Base-by-base conservation (phyloP, 2,797 vertebrate species). In the Microtus californicus region DNA sequence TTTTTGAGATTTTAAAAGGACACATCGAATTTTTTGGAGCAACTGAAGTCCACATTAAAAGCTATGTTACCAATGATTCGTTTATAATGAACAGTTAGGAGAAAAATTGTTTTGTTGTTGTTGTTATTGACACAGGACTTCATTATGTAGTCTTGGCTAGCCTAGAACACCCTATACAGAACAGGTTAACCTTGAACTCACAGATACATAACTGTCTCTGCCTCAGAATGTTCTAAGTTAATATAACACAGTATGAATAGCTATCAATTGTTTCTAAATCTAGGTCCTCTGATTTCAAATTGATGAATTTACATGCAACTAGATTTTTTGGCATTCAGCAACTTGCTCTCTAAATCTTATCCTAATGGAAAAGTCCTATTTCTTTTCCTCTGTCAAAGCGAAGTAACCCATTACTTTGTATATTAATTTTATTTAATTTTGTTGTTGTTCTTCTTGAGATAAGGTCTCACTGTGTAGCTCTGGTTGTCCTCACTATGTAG, bases 11-110 rank as follows among this genome's bases (percentile, higher is more conserved):
- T 96, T 93, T 27, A 40, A 80, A 96, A 95, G 89, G 21, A 89
- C 43, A 91, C 27, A 78, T 95, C 71, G 48, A 86, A 71, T 17
- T 89, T 92, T 78, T 56, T 88, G 74, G 56, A 93, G 40, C 48
- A 96, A 76, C 56, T 90, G 51, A 92, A 92, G 40, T 86, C 71
- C 27, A 87, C 14, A 77, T 89, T 96, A 89, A 94, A 95, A 96
- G n/a, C 14, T 31, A 61, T 89, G 94, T 45, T 83, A 93, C 76
- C n/a, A 81, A 48, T 56, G 85, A 95, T 85, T 87, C 25, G 76
- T 85, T 91, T 96, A 34, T 56, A 85, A 51, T 81, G 77, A 91
- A 77, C 90, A 34, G 77, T 82, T 90, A 85, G 71, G 40, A 94
- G 65, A 78, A 89, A 94, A 61, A 76, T 11, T 1, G 89, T 92